Evolutionary conservation across 2,888 invertebrate species (phyloP), one percentile per base, ranked within the genome.

Genomic region (Cryptus armator): DNA sequence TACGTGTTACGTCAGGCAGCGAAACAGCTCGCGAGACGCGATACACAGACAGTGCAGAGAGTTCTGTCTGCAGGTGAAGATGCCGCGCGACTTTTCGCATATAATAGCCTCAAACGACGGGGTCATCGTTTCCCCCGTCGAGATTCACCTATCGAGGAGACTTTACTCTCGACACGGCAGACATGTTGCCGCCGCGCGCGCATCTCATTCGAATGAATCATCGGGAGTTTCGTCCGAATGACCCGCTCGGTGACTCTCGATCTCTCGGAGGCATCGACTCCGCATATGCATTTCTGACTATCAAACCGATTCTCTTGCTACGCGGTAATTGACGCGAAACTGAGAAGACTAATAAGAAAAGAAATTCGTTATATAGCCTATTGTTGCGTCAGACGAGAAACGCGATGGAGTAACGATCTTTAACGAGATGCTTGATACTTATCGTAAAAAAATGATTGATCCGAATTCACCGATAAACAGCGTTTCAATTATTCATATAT

Each of bases 1-100:
- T 24, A 12, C 56, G 56, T 56, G 24, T 56, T 56, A 24, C 56
- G 56, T 56, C 56, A 56, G 56, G 24, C 56, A 56, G 56, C 12
- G 10, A 53, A 53, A 19, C 12, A 10, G 4, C 9, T 10, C 56
- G 24, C 24, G 56, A 56, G 56, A 56, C 24, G 56, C 19, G 24
- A 56, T 56, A 10, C 19, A 1, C 19, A 24, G 56, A 56, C 0
- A 12, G 56, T 24, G 56, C 12, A 10, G 56, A 10, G 56, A 56
- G 19, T 56, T 19, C 24, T 10, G 56, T 56, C 56, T 56, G 56
- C 56, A 19, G 56, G 56, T 56, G 24, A 56, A 19, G 56, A 56
- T 24, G 56, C 56, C 10, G 6, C 56, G 24, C 56, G 24, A 24
- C 56, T 24, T 37, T 37, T 10, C 56, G 56, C 56, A 24, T 56